Percentiles rank a stretch among this genome's conserved stretches.
These are phyloP conservation scores for Salmo trutta DNA, from an alignment of 2,797 vertebrate genomes.

Conservation along the genomic window DNA sequence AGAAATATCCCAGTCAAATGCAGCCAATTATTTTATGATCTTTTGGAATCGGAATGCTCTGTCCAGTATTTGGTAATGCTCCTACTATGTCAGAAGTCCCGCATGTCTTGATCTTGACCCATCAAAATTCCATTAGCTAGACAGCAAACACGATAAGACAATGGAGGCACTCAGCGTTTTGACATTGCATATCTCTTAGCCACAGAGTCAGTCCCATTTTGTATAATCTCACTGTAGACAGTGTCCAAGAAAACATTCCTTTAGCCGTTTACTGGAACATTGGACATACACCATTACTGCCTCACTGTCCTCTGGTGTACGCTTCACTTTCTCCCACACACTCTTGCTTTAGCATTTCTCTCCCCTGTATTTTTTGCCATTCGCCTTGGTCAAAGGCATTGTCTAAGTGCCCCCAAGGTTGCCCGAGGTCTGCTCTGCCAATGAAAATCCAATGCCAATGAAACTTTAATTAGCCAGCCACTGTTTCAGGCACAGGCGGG, in stretches of 20 bases:
- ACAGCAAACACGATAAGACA: slow-evolving; percentile 55
- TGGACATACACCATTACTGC: slow-evolving; percentile 32
- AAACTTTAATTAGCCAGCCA: slow-evolving; percentile 74
- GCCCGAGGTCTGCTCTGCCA: slow-evolving; percentile 66
- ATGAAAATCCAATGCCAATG: slow-evolving; percentile 67
- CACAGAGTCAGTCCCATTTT: slow-evolving; percentile 43
- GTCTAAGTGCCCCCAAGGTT: slow-evolving; percentile 61
- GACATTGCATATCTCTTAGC: slow-evolving; percentile 51
- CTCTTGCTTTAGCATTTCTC: slow-evolving; percentile 6
- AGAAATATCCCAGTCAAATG: slow-evolving; percentile 65
- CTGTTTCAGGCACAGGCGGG: slow-evolving; percentile 65
- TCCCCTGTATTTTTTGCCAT: slow-evolving; percentile 26
- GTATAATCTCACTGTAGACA: slow-evolving; percentile 31
- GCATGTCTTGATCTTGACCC: slow-evolving; percentile 64
- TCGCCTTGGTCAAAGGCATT: slow-evolving; percentile 35
- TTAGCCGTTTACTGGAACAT: slow-evolving; percentile 11
- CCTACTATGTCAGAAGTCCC: slow-evolving; percentile 62
- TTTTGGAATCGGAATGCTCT: slow-evolving; percentile 60
- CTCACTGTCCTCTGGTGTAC: slow-evolving; percentile 42
- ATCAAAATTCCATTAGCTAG: slow-evolving; percentile 67
- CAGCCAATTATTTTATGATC: slow-evolving; percentile 68
- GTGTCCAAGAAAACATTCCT: slow-evolving; percentile 46
- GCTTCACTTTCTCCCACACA: slow-evolving; percentile 15
- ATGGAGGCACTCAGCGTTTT: slow-evolving; percentile 61
- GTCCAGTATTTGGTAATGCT: slow-evolving; percentile 67